phyloP scores from a whole-genome alignment of 2,797 vertebrate species.

The Allenopithecus nigroviridis region DNA sequence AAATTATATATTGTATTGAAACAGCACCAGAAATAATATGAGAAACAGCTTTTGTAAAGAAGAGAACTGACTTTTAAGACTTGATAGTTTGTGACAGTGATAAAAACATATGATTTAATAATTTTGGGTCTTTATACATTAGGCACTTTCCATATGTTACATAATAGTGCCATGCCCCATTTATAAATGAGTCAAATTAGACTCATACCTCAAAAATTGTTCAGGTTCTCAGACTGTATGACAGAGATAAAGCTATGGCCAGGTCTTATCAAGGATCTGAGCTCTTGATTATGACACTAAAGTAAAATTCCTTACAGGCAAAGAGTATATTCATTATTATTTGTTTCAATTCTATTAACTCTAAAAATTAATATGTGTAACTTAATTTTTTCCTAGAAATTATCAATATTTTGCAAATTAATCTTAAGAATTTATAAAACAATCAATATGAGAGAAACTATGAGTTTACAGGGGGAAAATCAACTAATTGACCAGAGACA shows the following conservation, averaged over 20 bases:
- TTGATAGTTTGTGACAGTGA: not conserved
- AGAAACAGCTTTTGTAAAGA: not conserved
- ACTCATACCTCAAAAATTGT: not conserved
- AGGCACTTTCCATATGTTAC: not conserved
- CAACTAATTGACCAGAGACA: not conserved
- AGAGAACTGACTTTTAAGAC: not conserved
- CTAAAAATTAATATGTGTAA: not conserved
- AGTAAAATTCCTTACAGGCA: not conserved
- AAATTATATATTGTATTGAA: not conserved
- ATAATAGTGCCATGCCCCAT: not conserved
- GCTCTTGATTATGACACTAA: not conserved
- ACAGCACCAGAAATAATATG: not conserved
- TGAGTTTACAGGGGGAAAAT: not conserved
- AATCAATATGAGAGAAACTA: not conserved
- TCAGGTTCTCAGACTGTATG: not conserved
- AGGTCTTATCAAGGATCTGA: not conserved
- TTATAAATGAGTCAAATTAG: not conserved
- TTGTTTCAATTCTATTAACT: not conserved
- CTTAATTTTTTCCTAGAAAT: not conserved
- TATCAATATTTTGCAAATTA: not conserved
- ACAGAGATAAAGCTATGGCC: not conserved
- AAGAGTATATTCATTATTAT: not conserved
- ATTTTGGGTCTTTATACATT: not conserved
- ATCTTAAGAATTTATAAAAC: not conserved
- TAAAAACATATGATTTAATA: not conserved